phyloP scores from a whole-genome alignment of 2,888 invertebrate species.

The Dioctria rufipes region DNA sequence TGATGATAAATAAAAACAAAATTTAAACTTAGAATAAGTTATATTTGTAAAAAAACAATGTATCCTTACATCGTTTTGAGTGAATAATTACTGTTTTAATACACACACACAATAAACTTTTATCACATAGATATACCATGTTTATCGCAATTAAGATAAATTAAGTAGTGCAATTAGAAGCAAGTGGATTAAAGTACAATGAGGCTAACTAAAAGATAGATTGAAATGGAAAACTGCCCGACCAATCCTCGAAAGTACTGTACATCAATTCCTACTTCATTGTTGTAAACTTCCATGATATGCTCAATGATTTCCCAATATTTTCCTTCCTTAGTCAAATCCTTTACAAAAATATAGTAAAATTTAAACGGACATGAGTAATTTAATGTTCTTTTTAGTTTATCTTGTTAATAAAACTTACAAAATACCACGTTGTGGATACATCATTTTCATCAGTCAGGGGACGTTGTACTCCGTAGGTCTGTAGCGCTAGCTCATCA shows the following conservation, averaged over 20 bases:
- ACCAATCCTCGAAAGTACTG: not conserved
- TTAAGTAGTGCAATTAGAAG: too few species aligned
- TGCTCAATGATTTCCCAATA: constrained; percentile 93
- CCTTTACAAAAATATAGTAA: constrained; percentile 82
- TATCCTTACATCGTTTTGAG: too few species aligned
- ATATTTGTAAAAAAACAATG: too few species aligned
- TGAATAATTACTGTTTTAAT: too few species aligned
- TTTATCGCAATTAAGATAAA: too few species aligned
- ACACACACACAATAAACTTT: too few species aligned
- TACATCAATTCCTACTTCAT: constrained; percentile 76
- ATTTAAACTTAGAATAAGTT: too few species aligned
- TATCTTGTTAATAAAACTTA: constrained; percentile 69
- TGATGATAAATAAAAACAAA: too few species aligned
- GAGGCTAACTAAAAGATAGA: too few species aligned
- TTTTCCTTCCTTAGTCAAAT: constrained; percentile 76
- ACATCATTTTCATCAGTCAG: constrained; percentile 85
- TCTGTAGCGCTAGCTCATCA: constrained; percentile 86
- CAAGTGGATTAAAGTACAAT: too few species aligned
- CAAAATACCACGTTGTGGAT: constrained; percentile 87
- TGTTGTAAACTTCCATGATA: constrained; percentile 86
- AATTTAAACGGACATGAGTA: not conserved
- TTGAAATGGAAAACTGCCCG: too few species aligned
- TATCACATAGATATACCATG: too few species aligned
- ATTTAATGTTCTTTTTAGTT: not conserved
- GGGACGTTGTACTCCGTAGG: constrained; percentile 88